phyloP scores from a whole-genome alignment of 2,888 invertebrate species.

The Thera britannica region DNA sequence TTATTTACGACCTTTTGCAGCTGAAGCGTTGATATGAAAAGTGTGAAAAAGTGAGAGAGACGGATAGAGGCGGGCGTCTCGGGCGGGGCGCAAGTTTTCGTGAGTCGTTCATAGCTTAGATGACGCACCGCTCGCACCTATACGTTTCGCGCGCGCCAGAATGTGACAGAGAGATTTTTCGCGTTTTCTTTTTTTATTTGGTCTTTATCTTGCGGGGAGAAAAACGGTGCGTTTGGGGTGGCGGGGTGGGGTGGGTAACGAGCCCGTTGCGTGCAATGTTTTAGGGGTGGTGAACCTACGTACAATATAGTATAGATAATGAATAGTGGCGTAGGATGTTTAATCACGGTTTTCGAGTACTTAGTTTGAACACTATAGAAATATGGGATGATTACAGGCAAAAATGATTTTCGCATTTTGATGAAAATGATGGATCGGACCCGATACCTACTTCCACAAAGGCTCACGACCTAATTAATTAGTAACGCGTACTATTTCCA shows the following conservation, averaged over 20 bases:
- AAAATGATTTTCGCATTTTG: slow-evolving; percentile 73
- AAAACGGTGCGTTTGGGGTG: slow-evolving; percentile 77
- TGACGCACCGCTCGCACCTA: slow-evolving; percentile 70
- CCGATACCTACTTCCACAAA: slow-evolving; percentile 33
- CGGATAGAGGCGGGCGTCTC: slow-evolving; percentile 82
- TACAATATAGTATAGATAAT: slow-evolving; percentile 69
- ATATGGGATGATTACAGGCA: slow-evolving; percentile 74
- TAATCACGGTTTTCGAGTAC: slow-evolving; percentile 79
- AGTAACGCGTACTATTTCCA: slow-evolving; percentile 39
- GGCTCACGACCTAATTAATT: slow-evolving; percentile 48
- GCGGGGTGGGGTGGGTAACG: slow-evolving; percentile 58
- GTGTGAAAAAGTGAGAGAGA: slow-evolving; percentile 85
- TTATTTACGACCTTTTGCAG: slow-evolving; percentile 47
- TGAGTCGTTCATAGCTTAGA: slow-evolving; percentile 83
- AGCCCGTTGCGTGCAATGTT: slow-evolving; percentile 79
- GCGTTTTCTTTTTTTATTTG: slow-evolving; percentile 83
- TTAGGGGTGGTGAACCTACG: slow-evolving; percentile 66
- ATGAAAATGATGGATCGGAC: slow-evolving; percentile 56
- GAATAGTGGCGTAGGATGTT: slow-evolving; percentile 81
- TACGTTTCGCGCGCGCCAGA: slow-evolving; percentile 50
- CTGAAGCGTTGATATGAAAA: slow-evolving; percentile 68
- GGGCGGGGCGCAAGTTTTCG: slow-evolving; percentile 84
- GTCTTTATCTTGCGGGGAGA: slow-evolving; percentile 82
- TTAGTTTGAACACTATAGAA: slow-evolving; percentile 67
- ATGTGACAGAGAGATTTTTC: slow-evolving; percentile 78